These are phyloP conservation scores for Dusona sp. DNA, from an alignment of 2,888 invertebrate species.

Conservation along the genomic window DNA sequence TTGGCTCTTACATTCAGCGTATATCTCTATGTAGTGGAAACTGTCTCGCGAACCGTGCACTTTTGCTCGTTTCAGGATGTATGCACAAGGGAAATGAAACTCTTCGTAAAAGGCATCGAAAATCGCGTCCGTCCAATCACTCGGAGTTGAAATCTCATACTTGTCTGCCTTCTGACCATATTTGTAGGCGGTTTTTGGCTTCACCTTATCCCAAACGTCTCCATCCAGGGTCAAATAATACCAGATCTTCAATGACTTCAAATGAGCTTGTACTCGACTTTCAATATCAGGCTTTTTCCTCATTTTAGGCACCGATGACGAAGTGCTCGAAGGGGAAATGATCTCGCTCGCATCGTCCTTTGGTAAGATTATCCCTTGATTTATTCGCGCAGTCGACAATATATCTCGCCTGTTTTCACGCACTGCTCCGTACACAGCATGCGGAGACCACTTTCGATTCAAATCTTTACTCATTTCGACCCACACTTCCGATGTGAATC, in stretches of 20 bases:
- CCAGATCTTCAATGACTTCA: background rate
- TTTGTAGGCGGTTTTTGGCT: background rate
- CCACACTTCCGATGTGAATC: constrained; percentile 1
- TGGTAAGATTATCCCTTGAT: background rate
- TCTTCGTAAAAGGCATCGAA: background rate
- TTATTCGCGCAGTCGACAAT: background rate
- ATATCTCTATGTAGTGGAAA: background rate
- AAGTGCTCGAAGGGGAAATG: background rate
- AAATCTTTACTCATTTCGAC: constrained; percentile 5
- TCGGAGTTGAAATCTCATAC: background rate
- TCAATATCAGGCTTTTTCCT: background rate
- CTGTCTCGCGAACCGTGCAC: background rate
- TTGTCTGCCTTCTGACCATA: background rate
- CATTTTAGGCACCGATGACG: background rate
- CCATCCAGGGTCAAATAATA: background rate
- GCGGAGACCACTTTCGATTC: background rate
- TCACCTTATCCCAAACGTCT: background rate
- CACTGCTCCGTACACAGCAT: background rate
- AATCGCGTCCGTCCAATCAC: background rate
- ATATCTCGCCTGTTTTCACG: background rate
- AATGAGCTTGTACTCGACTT: background rate
- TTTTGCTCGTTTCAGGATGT: background rate
- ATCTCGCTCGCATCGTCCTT: background rate
- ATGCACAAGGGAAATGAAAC: background rate
- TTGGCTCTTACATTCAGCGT: background rate